phyloP scores from a whole-genome alignment of 1,140 invertebrate genomes.

The Tetragnatha versicolor region DNA sequence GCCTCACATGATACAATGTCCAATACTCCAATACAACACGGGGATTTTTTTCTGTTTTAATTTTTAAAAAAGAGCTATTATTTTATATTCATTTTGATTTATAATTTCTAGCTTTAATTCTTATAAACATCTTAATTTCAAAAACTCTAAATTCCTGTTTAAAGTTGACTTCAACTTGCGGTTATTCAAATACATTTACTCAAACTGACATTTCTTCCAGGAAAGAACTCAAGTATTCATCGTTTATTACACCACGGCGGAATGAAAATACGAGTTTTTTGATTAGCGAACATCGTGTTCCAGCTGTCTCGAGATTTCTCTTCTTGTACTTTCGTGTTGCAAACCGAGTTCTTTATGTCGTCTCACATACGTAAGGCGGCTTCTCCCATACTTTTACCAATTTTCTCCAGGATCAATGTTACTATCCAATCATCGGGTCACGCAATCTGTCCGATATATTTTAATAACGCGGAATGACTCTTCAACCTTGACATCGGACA shows the following conservation, averaged over 20 bases:
- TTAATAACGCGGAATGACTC: background rate
- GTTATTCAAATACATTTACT: no score
- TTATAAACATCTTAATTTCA: no score
- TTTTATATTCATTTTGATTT: no score
- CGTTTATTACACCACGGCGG: background rate
- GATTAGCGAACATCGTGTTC: background rate
- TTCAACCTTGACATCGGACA: constrained; percentile 4
- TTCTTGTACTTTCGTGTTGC: background rate
- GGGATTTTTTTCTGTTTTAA: no score
- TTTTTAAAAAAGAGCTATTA: no score
- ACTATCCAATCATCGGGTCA: constrained; percentile 7
- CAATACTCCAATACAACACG: no score
- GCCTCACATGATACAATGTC: no score
- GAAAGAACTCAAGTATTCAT: no score
- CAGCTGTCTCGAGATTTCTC: background rate
- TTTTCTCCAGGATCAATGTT: constrained; percentile 10
- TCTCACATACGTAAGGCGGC: background rate
- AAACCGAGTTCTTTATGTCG: background rate
- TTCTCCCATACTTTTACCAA: background rate
- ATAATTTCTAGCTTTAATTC: no score
- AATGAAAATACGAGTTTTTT: background rate
- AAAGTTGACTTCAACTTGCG: no score
- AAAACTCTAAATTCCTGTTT: no score
- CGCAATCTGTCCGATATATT: background rate
- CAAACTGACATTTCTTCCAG: no score